Evolutionary conservation across 2,888 invertebrate genomes (phyloP), one percentile per base, ranked within the genome.

Genomic region (Hydrotaea cyrtoneurina): DNA sequence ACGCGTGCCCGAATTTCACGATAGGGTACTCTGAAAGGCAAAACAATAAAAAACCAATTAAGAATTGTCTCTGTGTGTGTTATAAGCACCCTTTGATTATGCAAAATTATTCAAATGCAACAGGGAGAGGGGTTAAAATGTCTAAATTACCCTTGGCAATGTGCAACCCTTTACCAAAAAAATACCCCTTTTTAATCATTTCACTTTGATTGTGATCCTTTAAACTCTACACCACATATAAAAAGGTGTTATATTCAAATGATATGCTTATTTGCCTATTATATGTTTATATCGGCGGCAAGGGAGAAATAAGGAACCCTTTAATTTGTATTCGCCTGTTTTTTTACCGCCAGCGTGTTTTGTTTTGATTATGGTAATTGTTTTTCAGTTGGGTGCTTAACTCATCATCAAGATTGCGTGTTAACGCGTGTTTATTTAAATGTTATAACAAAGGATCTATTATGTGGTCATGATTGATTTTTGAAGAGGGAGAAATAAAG

Each of bases 361-460:
- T 11, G 19, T 57, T 50, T 73, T 84, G 82, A 83, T 85, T 81
- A 86, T 87, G 86, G 87, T 87, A 88, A 87, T 87, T 86, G 78
- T 82, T 86, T 78, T 86, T 21, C 46, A 43, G 13, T 46, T 19
- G 7, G 10, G 46, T 5, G 15, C 5, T 23, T 19, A 21, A 21
- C n/a, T 64, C 21, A 39, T 36, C 5, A 43, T 26, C n/a, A 31
- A 46, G 59, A 79, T 81, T 79, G 77, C 77, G 76, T 85, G 79
- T 69, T 85, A 5, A 46, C 69, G 74, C 43, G 66, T 71, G 74
- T 71, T 66, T 66, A 75, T 64, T 72, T 64, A 43, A 75, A 76
- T 87, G 86, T 87, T 88, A 87, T 87, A 86, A 87, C 86, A 86
- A 86, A 87, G 87, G 86, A 87, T 87, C 83, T 85, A 86, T 86